Conservation (phyloP, 1,140 invertebrate species). For the Hirudo medicinalis region DNA sequence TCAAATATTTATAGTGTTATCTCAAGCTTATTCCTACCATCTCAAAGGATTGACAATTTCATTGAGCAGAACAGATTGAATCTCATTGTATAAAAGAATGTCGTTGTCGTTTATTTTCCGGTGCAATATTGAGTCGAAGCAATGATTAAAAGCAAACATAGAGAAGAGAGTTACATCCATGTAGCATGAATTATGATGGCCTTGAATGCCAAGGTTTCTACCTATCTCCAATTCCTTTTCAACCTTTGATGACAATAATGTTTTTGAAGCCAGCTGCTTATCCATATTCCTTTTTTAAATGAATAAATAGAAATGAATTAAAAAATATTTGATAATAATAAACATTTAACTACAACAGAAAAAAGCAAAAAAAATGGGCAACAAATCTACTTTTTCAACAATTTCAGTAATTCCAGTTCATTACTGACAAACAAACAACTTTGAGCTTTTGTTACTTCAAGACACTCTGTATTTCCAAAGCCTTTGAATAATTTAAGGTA, state of each 20-base stretch:
- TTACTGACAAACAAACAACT: no score
- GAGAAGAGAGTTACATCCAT: slow-evolving; percentile 86
- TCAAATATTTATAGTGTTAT: background rate
- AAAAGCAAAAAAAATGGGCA: no score
- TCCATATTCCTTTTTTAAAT: no score
- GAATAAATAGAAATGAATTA: no score
- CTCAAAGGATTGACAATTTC: slow-evolving; percentile 90
- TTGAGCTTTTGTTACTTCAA: no score
- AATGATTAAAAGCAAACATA: slow-evolving; percentile 89
- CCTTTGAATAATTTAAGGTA: no score
- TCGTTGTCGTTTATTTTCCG: slow-evolving; percentile 58
- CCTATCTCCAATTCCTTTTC: slow-evolving; percentile 28
- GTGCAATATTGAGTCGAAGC: slow-evolving; percentile 77
- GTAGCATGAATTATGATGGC: slow-evolving; percentile 95
- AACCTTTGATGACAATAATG: background rate
- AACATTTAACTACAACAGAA: no score
- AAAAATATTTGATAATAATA: no score
- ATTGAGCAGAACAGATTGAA: slow-evolving; percentile 71
- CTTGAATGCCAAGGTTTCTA: slow-evolving; percentile 67
- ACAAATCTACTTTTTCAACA: no score
- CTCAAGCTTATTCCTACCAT: slow-evolving; percentile 40
- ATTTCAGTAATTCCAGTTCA: no score
- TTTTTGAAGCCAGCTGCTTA: no score
- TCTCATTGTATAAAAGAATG: slow-evolving; percentile 68
- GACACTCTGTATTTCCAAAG: no score